A percentile compares a stretch with the other conserved stretches of the same genome.
Evolutionary conservation across 2,797 vertebrate species (phyloP).

Genomic region (Loris lydekkerianus): DNA sequence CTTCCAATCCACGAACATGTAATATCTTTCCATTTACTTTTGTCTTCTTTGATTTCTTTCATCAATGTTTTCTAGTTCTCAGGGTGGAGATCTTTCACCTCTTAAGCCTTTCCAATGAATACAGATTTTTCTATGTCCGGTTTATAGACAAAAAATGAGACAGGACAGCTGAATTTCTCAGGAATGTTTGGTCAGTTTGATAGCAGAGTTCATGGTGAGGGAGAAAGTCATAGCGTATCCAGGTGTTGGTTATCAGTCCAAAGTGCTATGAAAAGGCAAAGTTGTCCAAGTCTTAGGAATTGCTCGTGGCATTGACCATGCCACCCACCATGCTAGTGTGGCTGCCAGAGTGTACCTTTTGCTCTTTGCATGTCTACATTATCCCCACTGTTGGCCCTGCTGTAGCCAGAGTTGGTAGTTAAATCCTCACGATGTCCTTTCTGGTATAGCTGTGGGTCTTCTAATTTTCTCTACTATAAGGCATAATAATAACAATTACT

Average conservation of each 20-base stretch:
- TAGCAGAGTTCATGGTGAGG: not conserved
- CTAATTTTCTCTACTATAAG: constrained; percentile 22
- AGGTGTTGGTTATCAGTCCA: not conserved
- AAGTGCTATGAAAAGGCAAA: not conserved
- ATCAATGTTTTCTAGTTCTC: no score
- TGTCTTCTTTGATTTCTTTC: no score
- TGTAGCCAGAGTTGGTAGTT: not conserved
- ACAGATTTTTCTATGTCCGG: not conserved
- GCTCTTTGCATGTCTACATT: not conserved
- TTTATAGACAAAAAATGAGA: not conserved
- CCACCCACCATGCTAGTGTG: not conserved
- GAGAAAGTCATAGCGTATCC: not conserved
- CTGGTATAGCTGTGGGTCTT: not conserved
- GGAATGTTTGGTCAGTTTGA: not conserved
- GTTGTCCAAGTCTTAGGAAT: not conserved
- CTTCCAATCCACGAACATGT: no score
- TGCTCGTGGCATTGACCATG: not conserved
- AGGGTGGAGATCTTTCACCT: not conserved
- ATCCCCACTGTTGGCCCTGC: not conserved
- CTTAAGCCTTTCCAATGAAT: not conserved
- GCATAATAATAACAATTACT: constrained; percentile 36
- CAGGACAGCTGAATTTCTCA: not conserved
- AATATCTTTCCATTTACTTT: no score
- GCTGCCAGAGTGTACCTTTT: not conserved
- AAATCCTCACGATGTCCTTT: not conserved